These are phyloP conservation scores for Napeogenes sylphis DNA, from an alignment of 2,888 invertebrate species.

Conservation along the genomic window DNA sequence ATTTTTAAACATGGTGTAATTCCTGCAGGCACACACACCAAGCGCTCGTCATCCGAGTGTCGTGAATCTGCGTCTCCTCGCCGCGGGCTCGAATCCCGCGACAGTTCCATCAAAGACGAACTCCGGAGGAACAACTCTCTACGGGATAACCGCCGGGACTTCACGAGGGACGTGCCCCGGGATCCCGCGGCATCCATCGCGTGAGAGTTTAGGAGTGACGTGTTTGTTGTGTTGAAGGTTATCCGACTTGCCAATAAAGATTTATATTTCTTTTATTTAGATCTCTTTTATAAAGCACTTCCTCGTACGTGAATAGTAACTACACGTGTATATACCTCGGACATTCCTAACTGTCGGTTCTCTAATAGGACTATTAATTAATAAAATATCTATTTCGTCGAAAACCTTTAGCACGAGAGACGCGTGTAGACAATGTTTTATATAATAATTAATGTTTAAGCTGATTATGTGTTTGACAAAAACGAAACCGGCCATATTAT, in stretches of 20 bases:
- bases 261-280: neutral
- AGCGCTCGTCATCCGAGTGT: constrained; percentile 72
- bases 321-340: no score
- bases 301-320: neutral
- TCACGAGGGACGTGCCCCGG: constrained; percentile 35
- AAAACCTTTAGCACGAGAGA: constrained; percentile 30
- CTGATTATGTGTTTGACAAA: constrained; percentile 39
- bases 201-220: no score
- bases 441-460: constrained; percentile 61
- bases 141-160: constrained; percentile 57
- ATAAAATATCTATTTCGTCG: constrained; percentile 9
- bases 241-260: neutral
- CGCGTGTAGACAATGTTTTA: constrained; percentile 45
- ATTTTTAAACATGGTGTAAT: no score
- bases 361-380: no score
- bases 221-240: constrained; percentile 48
- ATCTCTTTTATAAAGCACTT: no score
- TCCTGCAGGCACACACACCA: constrained; percentile 63
- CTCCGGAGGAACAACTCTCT: constrained; percentile 66
- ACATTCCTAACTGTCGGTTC: no score
- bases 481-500: constrained; percentile 68
- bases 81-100: constrained; percentile 59
- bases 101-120: constrained; percentile 58
- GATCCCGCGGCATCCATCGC: constrained; percentile 21
- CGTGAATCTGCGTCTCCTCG: constrained; percentile 61